Evolutionary conservation across 1,140 invertebrate genomes (phyloP).

Genomic region (Bombus sibiricus): DNA sequence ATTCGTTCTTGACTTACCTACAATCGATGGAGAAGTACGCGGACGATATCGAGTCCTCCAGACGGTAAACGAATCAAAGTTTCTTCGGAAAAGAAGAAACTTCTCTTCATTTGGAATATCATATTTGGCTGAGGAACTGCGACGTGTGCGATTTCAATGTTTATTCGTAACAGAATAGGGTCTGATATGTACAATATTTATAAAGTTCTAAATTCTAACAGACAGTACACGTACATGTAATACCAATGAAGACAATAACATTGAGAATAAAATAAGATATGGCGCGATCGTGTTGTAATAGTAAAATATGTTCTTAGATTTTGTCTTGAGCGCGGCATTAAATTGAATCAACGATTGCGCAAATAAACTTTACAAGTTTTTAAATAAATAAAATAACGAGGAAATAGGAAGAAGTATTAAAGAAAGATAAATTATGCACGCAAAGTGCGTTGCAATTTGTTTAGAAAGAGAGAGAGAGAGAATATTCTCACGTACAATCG

Average conservation of each 20-base stretch:
- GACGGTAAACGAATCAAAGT: neutral
- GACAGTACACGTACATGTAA: conserved; percentile 62
- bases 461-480: too few species aligned
- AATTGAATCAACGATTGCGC: neutral
- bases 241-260: conserved; percentile 69
- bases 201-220: conserved; percentile 72
- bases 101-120: neutral
- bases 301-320: conserved; percentile 59
- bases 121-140: neutral
- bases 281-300: conserved; percentile 38
- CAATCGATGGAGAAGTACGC: conserved; percentile 73
- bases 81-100: neutral
- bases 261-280: conserved; percentile 69
- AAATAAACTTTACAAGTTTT: neutral
- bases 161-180: conserved; percentile 79
- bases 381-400: conserved; percentile 12
- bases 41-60: conserved; percentile 19
- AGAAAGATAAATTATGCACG: neutral
- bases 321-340: conserved; percentile 25
- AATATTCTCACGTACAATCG: conserved; percentile 2
- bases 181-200: conserved; percentile 80
- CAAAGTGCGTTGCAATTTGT: neutral
- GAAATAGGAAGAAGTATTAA: neutral
- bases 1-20: conserved; percentile 75
- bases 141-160: conserved; percentile 59